phyloP scores from a whole-genome alignment of 2,113 vertebrate species.

The Malurus melanocephalus region DNA sequence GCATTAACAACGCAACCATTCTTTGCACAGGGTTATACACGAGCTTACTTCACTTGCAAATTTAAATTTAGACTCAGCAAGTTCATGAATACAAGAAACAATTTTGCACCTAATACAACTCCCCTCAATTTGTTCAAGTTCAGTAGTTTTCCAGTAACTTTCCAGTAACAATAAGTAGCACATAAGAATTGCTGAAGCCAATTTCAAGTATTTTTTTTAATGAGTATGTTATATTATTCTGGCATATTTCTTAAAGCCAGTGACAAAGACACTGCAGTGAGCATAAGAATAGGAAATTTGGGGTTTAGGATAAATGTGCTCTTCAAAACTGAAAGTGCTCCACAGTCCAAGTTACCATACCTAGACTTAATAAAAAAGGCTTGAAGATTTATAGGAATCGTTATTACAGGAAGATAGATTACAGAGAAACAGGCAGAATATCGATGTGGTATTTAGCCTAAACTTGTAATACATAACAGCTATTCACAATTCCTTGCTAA shows the following conservation, averaged over 20 bases:
- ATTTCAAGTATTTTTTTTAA: background rate
- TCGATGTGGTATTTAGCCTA: background rate
- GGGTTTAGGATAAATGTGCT: background rate
- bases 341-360: background rate
- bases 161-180: background rate
- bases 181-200: background rate
- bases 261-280: background rate
- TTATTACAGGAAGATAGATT: background rate
- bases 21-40: background rate
- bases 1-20: background rate
- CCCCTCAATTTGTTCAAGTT: background rate
- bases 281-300: background rate
- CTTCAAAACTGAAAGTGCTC: background rate
- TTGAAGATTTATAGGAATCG: background rate
- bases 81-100: background rate
- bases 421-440: background rate
- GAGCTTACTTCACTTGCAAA: conserved; percentile 8
- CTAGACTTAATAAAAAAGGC: background rate
- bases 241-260: background rate
- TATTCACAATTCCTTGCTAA: background rate
- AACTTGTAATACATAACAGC: background rate
- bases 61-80: conserved; percentile 17
- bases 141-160: background rate
- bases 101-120: background rate
- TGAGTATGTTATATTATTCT: background rate